Base-by-base conservation (phyloP, 30 jellyfish, hydroid and myxozoan species). In the Calvadosia cruxmelitensis region DNA sequence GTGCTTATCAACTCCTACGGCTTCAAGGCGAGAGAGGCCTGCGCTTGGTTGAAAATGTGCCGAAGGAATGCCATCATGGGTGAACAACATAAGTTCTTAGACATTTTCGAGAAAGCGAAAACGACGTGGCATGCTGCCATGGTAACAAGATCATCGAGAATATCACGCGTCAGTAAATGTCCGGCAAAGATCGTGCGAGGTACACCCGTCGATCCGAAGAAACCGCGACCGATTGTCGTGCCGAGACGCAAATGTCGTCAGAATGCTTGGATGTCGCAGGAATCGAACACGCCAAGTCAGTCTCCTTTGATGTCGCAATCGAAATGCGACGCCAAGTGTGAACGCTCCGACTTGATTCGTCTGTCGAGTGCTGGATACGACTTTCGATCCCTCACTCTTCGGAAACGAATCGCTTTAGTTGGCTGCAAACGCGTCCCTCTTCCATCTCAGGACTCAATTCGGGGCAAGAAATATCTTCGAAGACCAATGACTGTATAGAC, bases 11-110 rank as follows among this genome's bases (percentile, higher is more conserved):
- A 64, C 30, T 66, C 57, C n/a, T 66, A 73, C 79, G 78, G 70
- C 23, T 86, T 86, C 82, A 77, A 84, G 32, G 69, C 96, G 64
- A 72, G 96, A 62, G 77, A 84, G 48, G 92, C 84, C 31, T 83
- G 93, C 24, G 96, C 86, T 12, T 86, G 96, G 96, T 42, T 86
- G 50, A 86, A 86, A 49, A 31, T 86, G 67, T 78, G 94, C 53
- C 86, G 96, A 32, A 83, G 96, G 31, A 93, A 93, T 31, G 78
- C 96, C 0, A 68, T 86, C 27, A 86, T 86, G 96, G 96, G 96
- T 16, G 73, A 84, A 31, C 96, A 86, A 57, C 96, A 86, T 52
- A 78, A 61, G 30, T 86, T 79, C 66, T 57, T 86, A 48, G 96
- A 86, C 50, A 50, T 52, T 3, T 79, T 34, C 52, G 69, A 74